Conservation (phyloP, 2,888 invertebrate genomes). For the Acanthacorydalis orientalis region DNA sequence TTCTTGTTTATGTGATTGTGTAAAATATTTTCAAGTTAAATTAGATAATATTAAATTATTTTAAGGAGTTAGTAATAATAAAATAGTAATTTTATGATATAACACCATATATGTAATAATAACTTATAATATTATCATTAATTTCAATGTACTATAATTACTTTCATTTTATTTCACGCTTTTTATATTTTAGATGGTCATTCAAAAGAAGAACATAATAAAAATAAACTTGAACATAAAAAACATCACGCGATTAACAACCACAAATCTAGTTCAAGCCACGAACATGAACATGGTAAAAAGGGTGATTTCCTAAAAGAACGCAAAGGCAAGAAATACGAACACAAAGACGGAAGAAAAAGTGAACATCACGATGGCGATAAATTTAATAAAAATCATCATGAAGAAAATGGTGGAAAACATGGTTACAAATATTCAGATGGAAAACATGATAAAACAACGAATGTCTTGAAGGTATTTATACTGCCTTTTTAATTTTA, state of each 20-base stretch:
- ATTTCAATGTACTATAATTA: too few species aligned
- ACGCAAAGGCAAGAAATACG: slow-evolving; percentile 17
- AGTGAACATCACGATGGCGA: slow-evolving; percentile 16
- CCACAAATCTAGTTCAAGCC: slow-evolving; percentile 10
- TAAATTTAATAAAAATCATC: slow-evolving; percentile 16
- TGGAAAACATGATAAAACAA: slow-evolving; percentile 19
- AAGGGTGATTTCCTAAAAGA: slow-evolving; percentile 18
- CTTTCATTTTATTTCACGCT: too few species aligned
- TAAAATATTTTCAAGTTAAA: too few species aligned
- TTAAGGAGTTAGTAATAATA: too few species aligned
- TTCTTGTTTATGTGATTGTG: too few species aligned
- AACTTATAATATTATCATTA: too few species aligned
- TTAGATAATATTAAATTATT: too few species aligned
- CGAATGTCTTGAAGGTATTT: slow-evolving; percentile 19
- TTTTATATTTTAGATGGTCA: too few species aligned
- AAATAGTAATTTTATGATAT: too few species aligned
- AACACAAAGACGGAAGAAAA: slow-evolving; percentile 21
- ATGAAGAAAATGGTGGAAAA: slow-evolving; percentile 15
- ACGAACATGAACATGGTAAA: slow-evolving; percentile 18
- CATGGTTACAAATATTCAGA: slow-evolving; percentile 19
- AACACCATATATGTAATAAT: too few species aligned
- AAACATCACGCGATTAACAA: background rate
- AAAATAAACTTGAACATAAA: background rate
- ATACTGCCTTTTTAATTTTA: slow-evolving; percentile 2
- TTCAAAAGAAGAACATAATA: background rate